Evolutionary conservation across 37 sponge, comb jelly and placozoan species (phyloP), one percentile per base, ranked within the genome.

Genomic region (Theonella swinhoei): DNA sequence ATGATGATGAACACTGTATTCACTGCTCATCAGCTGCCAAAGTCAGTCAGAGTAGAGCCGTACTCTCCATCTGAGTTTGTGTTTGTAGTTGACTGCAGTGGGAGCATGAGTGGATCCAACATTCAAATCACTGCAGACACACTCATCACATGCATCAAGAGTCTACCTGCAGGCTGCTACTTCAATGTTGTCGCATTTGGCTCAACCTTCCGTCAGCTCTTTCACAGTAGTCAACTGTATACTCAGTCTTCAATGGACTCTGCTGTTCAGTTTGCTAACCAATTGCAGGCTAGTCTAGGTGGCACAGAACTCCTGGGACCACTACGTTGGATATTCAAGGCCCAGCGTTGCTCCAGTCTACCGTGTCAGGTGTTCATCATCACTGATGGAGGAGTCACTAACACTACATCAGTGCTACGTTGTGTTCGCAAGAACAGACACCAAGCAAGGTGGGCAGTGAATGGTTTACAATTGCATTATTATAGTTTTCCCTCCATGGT

Each of bases 151-250:
- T 83, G 78, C 26, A 62, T 95, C 64, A 85, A 87, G 81, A 86
- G 92, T 75, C 87, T 95, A 0, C 91, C 95, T 24, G 35, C 41
- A 0, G 81, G 76, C 32, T 76, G 87, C 77, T 87, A 80, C 84
- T 95, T 95, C 77, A 95, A 95, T 61, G 74, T 95, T 19, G 68
- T 95, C 58, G 87, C 89, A 1, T 95, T 95, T 68, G 95, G 95
- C 0, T 91, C 92, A 0, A 88, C 39, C 9, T 91, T 76, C 61
- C 83, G 87, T 33, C 75, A 81, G 3, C 62, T 86, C 25, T 89
- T 91, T 34, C 82, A 78, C 32, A 54, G 69, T 20, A 81, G 86
- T 61, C 22, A 31, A 30, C 31, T 79, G 32, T 88, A 91, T 71
- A 75, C 87, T 0, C 70, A 85, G 62, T 43, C 79, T 8, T 61